A percentile compares a stretch with the other conserved stretches of the same genome.
Evolutionary conservation across 2,888 invertebrate species (phyloP).

Genomic region (Proisotoma minuta): DNA sequence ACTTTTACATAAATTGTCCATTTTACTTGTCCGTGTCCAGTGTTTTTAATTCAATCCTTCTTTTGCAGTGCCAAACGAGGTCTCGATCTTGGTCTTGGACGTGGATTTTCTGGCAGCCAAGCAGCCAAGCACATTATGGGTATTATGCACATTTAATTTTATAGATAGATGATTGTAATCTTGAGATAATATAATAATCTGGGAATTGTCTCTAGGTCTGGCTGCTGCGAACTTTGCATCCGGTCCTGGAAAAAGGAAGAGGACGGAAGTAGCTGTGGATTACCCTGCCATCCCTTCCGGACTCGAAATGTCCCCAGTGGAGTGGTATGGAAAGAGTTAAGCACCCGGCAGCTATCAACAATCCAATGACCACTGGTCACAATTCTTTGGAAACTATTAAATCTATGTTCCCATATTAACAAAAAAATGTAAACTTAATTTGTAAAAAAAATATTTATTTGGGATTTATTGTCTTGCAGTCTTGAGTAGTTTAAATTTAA

Average conservation of each 20-base stretch:
- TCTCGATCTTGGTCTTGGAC: slow-evolving; percentile 77
- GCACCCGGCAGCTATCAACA: no score
- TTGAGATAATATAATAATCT: slow-evolving; percentile 49
- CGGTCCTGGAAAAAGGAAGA: slow-evolving; percentile 47
- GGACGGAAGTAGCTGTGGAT: slow-evolving; percentile 30
- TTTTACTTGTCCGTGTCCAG: no score
- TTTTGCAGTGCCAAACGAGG: slow-evolving; percentile 72
- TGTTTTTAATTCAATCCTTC: neutral
- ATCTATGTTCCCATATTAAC: no score
- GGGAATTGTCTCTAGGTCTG: slow-evolving; percentile 53
- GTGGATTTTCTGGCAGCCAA: slow-evolving; percentile 83
- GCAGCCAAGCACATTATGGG: slow-evolving; percentile 90
- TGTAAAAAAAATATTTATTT: no score
- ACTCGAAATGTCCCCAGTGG: slow-evolving; percentile 19
- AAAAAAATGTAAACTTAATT: no score
- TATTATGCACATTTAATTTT: neutral
- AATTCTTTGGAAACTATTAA: no score
- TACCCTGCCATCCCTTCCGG: neutral
- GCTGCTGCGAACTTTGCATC: slow-evolving; percentile 74
- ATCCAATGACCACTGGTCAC: no score
- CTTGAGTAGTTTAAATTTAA: no score
- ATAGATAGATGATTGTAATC: neutral
- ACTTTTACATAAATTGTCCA: no score
- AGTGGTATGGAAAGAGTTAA: slow-evolving; percentile 4
- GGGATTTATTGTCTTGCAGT: no score